phyloP scores from a whole-genome alignment of 2,113 vertebrate genomes.

The Microtus pennsylvanicus region DNA sequence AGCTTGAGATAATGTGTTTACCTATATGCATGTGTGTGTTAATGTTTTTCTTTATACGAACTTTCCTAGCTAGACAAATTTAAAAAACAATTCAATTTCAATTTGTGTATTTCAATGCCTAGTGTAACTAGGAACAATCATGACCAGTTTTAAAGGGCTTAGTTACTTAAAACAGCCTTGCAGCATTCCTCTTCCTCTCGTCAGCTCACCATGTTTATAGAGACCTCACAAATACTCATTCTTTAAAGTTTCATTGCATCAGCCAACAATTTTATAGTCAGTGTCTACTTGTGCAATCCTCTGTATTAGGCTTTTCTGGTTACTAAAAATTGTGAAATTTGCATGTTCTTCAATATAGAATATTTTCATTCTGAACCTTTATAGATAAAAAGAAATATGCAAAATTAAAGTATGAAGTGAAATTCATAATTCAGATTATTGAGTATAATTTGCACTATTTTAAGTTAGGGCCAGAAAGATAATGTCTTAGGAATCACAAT shows the following conservation, averaged over 20 bases:
- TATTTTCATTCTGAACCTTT: neutral
- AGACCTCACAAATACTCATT: neutral
- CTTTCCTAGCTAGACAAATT: neutral
- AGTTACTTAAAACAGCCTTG: neutral
- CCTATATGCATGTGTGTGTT: neutral
- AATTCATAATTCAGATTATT: neutral
- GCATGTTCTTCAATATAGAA: neutral
- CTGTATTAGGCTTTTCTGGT: neutral
- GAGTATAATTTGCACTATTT: neutral
- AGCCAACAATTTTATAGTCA: conserved; percentile 23
- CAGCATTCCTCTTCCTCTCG: neutral
- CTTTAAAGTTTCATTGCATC: conserved; percentile 19
- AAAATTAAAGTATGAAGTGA: conserved; percentile 6
- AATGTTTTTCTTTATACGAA: neutral
- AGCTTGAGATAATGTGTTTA: neutral
- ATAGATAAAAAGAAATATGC: neutral
- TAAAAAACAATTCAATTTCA: neutral
- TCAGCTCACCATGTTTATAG: neutral
- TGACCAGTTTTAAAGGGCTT: neutral
- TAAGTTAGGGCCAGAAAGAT: neutral
- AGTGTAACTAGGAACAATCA: neutral
- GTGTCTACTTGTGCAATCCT: neutral
- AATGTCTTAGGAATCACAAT: neutral
- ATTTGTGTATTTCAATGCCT: neutral
- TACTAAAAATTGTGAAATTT: neutral